Evolutionary conservation across 2,888 invertebrate genomes (phyloP), one percentile per base, ranked within the genome.

Genomic region (Pilophorus perplexus): DNA sequence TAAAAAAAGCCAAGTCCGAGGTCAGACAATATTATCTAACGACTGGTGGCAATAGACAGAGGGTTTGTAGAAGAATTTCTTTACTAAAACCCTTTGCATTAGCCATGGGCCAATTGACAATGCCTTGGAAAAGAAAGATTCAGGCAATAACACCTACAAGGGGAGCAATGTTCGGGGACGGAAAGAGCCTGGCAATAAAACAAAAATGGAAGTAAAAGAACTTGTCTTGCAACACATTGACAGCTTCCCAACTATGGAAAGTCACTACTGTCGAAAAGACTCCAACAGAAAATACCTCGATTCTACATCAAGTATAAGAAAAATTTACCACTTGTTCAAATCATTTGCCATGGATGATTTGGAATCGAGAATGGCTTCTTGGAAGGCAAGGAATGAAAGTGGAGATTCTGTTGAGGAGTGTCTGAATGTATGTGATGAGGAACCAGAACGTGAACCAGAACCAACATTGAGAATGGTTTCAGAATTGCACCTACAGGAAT

Each of bases 141-240:
- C 6, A 10, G 33, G 10, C 6, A 33, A 10, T 33, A 6, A 6
- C 10, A 10, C 10, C 10, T 33, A 8, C 33, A 10, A 33, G 6
- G 33, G 33, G 6, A 10, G 6, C 33, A 10, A 33, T 33, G 6
- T 8, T 6, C 33, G 33, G 6, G 33, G 33, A 10, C 33, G 10
- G 6, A 33, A 33, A 44, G 44, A 44, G n/a, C 44, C 44, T 44
- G 18, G 14, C 6, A 44, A 44, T n/a, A 44, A 44, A 44, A 44
- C 44, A 18, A 16, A n/a, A 44, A 8, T 14, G 5, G 44, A 44
- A 44, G 44, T 16, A 16, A 18, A 16, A 44, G 44, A n/a, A 10
- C 8, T 18, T 44, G 44, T 44, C 8, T 16, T n/a, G 44, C 6
- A 5, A 10, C 44, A 44, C 44, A 18, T 44, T 18, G 44, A 44